A percentile compares a stretch with the other conserved stretches of the same genome.
These are phyloP conservation scores for Shinisaurus crocodilurus DNA, from an alignment of 2,113 vertebrate species.

Conservation along the genomic window DNA sequence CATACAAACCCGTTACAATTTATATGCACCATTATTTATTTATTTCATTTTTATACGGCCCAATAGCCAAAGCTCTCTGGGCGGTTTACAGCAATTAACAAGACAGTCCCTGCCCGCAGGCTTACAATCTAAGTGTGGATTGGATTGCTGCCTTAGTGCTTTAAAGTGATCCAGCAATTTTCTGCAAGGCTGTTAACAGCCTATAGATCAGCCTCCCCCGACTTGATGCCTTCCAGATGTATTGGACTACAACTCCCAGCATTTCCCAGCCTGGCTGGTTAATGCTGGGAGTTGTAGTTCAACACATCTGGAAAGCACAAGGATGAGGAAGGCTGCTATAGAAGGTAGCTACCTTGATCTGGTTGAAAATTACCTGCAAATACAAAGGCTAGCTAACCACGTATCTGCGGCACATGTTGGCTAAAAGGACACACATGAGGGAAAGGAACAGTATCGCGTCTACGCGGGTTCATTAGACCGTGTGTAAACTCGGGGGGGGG, in stretches of 20 bases:
- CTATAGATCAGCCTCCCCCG: neutral
- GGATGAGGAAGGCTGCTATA: neutral
- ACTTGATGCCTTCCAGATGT: no score
- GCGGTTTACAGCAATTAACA: no score
- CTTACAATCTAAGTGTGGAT: neutral
- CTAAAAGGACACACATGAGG: neutral
- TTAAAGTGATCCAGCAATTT: neutral
- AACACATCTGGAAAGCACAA: no score
- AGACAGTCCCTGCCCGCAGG: no score
- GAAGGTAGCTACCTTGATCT: neutral
- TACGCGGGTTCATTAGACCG: neutral
- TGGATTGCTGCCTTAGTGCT: no score
- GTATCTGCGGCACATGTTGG: neutral
- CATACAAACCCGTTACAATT: neutral
- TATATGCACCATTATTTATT: no score
- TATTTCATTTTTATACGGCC: no score
- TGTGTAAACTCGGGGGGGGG: neutral
- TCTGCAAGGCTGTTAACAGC: neutral
- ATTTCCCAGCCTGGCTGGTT: neutral
- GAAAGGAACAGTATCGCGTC: neutral
- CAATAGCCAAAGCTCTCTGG: no score
- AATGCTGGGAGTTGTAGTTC: neutral
- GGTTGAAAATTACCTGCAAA: neutral
- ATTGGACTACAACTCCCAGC: no score
- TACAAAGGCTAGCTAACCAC: neutral